Evolutionary conservation across 2,797 vertebrate species (phyloP).

Genomic region (Acanthornis magna): DNA sequence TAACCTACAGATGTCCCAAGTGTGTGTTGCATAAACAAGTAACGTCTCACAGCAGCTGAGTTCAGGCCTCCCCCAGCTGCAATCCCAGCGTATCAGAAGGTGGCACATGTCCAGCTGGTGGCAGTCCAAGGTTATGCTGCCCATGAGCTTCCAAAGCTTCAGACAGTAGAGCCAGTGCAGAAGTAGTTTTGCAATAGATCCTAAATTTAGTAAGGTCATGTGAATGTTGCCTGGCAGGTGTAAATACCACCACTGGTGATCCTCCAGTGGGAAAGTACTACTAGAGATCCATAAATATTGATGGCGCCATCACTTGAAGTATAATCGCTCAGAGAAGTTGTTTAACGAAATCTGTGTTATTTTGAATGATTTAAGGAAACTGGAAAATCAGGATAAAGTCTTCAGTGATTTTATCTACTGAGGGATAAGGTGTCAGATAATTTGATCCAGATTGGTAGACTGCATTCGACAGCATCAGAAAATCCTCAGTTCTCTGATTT

Average conservation of each 20-base stretch:
- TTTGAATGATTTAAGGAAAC: neutral
- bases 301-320: neutral
- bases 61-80: constrained; percentile 4
- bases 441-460: neutral
- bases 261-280: neutral
- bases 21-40: neutral
- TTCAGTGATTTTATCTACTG: neutral
- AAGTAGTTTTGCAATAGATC: neutral
- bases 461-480: neutral
- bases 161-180: neutral
- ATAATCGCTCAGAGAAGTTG: neutral
- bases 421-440: neutral
- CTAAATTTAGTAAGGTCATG: constrained; percentile 58
- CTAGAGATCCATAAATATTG: neutral
- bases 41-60: neutral
- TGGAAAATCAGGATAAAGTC: neutral
- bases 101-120: neutral
- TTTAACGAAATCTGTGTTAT: neutral
- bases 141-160: neutral
- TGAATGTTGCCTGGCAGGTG: constrained; percentile 26
- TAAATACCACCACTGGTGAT: constrained; percentile 10
- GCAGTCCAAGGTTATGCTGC: neutral
- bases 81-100: neutral
- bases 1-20: neutral
- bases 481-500: neutral